These are phyloP conservation scores for Nephila pilipes DNA, from an alignment of 1,140 invertebrate species.

Conservation along the genomic window DNA sequence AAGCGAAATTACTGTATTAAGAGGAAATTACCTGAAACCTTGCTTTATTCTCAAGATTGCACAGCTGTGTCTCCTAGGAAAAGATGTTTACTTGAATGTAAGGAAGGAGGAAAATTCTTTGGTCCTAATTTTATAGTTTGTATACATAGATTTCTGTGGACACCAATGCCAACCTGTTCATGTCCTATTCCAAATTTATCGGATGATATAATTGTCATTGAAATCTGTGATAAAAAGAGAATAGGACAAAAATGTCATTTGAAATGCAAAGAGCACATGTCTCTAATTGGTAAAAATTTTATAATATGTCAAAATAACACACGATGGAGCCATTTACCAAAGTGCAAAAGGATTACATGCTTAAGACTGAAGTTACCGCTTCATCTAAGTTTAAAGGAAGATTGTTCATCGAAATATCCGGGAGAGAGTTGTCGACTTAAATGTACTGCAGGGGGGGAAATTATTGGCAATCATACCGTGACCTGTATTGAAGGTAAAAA, in stretches of 20 bases:
- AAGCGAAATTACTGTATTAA: not conserved
- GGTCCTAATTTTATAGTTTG: not conserved
- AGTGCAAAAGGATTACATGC: not conserved
- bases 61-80: not conserved
- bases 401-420: not conserved
- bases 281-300: not conserved
- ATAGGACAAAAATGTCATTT: not conserved
- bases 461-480: not conserved
- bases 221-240: not conserved
- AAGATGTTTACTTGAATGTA: not conserved
- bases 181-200: not conserved
- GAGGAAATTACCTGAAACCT: not conserved
- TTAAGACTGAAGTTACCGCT: not conserved
- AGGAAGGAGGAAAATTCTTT: not conserved
- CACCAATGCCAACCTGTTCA: not conserved
- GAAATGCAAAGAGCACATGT: not conserved
- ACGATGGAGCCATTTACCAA: not conserved
- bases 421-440: not conserved
- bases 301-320: slow-evolving; percentile 1
- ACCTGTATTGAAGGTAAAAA: not conserved
- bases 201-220: not conserved
- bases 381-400: not conserved
- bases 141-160: not conserved
- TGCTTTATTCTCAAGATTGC: not conserved
- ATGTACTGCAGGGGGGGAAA: not conserved